phyloP scores from a whole-genome alignment of 2,888 invertebrate genomes.

The Pocota personata region DNA sequence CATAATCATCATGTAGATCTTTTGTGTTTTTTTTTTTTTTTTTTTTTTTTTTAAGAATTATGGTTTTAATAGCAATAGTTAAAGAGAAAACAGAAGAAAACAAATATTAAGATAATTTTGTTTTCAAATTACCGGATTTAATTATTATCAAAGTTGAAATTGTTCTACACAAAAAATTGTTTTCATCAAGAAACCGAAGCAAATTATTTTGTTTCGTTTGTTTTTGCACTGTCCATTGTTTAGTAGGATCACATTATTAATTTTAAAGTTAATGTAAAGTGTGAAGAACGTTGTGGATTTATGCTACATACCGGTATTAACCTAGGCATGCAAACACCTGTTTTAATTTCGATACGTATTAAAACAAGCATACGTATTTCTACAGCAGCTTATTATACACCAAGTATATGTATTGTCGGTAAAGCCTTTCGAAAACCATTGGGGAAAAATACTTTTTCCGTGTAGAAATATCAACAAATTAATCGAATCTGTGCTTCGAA shows the following conservation, averaged over 20 bases:
- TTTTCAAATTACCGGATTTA: constrained; percentile 23
- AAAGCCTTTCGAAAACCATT: no score
- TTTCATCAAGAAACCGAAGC: not conserved
- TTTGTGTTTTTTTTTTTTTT: constrained; percentile 69
- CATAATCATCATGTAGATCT: constrained; percentile 82
- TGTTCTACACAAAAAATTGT: not conserved
- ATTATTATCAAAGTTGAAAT: not conserved
- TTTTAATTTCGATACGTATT: not conserved
- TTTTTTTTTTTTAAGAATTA: constrained; percentile 47
- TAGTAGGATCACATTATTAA: not conserved
- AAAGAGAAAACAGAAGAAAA: constrained; percentile 60
- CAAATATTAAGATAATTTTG: constrained; percentile 47
- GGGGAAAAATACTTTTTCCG: no score
- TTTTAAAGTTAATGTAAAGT: not conserved
- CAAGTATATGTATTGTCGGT: no score
- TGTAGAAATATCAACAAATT: no score
- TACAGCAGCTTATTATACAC: no score
- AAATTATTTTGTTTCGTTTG: not conserved
- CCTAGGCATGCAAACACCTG: not conserved
- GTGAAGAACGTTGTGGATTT: not conserved
- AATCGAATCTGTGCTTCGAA: no score
- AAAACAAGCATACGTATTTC: no score
- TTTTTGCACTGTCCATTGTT: not conserved
- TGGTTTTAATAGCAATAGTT: constrained; percentile 24
- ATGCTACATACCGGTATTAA: no score